Evolutionary conservation across 2,888 invertebrate species (phyloP).

Genomic region (Ligdia adustata): DNA sequence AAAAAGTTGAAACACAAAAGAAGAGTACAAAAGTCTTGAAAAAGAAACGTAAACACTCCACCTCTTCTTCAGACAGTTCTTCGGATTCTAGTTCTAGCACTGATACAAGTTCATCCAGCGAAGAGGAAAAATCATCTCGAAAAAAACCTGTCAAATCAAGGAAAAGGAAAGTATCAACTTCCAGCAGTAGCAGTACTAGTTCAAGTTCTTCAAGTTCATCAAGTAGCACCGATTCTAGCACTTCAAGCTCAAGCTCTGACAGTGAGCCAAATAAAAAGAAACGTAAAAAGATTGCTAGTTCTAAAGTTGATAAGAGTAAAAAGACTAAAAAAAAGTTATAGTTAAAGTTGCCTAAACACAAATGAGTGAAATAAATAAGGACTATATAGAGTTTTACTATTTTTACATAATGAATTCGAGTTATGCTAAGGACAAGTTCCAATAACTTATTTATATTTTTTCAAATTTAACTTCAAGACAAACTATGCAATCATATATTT

Average conservation of each 20-base stretch:
- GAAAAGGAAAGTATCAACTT: constrained; percentile 61
- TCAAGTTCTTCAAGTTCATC: constrained; percentile 52
- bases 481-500: no score
- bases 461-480: no score
- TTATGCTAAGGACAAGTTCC: no score
- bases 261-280: constrained; percentile 57
- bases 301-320: constrained; percentile 43
- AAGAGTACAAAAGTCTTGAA: constrained; percentile 35
- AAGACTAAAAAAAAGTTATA: constrained; percentile 52
- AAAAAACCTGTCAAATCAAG: constrained; percentile 48
- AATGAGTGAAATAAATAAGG: no score
- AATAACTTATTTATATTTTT: no score
- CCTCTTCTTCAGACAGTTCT: constrained; percentile 65
- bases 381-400: no score
- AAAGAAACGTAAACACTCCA: constrained; percentile 65
- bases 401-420: no score
- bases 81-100: constrained; percentile 66
- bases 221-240: constrained; percentile 59
- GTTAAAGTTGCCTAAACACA: no score
- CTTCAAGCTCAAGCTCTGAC: constrained; percentile 63
- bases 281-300: constrained; percentile 44
- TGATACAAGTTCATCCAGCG: constrained; percentile 68
- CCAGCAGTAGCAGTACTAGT: constrained; percentile 61
- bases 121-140: constrained; percentile 55
- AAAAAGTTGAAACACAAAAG: constrained; percentile 20